phyloP scores from a whole-genome alignment of 1,140 invertebrate genomes.

The Bombyx mori region DNA sequence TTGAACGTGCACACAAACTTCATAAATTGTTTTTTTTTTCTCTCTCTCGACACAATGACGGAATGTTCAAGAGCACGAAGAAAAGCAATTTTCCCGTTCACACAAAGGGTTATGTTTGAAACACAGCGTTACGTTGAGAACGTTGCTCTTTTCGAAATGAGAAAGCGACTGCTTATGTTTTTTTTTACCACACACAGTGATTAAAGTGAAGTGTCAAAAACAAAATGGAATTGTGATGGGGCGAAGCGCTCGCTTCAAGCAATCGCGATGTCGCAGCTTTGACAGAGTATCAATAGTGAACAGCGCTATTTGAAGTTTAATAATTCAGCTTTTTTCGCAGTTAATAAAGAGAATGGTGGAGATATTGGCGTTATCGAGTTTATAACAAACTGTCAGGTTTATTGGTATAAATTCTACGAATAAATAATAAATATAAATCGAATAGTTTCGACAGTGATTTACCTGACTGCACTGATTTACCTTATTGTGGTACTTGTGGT shows the following conservation, averaged over 20 bases:
- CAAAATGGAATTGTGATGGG: slow-evolving; percentile 38
- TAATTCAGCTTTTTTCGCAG: no score
- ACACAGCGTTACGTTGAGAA: slow-evolving; percentile 28
- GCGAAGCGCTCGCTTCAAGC: background rate
- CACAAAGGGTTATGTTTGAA: slow-evolving; percentile 47
- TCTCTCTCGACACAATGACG: slow-evolving; percentile 9
- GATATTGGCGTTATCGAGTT: no score
- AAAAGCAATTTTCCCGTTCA: slow-evolving; percentile 43
- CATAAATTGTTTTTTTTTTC: background rate
- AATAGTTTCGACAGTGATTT: no score
- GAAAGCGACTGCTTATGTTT: slow-evolving; percentile 47
- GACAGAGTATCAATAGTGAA: slow-evolving; percentile 48
- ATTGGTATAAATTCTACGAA: no score
- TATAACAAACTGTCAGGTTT: no score
- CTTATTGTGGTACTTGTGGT: no score
- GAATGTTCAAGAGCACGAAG: slow-evolving; percentile 12
- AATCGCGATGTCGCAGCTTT: slow-evolving; percentile 34
- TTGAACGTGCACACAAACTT: no score
- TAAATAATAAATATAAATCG: no score
- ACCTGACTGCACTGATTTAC: no score
- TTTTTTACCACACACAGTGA: slow-evolving; percentile 54
- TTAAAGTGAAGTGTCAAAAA: slow-evolving; percentile 69
- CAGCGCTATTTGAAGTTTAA: slow-evolving; percentile 47
- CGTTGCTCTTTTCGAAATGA: slow-evolving; percentile 64
- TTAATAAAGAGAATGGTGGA: no score